Evolutionary conservation across 53 echinoderm and acorn worm species (phyloP).

Genomic region (Holothuria leucospilota): DNA sequence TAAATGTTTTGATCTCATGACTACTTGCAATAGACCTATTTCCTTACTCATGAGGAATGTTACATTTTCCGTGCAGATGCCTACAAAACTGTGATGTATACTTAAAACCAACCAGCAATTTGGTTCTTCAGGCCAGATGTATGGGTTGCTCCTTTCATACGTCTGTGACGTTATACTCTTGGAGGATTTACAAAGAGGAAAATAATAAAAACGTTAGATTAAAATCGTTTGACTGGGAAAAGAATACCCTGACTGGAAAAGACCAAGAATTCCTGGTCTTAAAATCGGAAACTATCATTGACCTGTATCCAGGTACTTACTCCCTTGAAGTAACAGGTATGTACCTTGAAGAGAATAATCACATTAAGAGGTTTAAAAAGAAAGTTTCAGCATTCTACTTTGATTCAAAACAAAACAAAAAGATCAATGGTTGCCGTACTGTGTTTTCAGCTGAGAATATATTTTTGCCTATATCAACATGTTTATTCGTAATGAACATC

Average conservation of each 20-base stretch:
- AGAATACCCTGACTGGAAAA: slow-evolving; percentile 65
- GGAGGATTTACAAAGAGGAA: neutral
- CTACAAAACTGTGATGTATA: slow-evolving; percentile 62
- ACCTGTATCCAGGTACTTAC: slow-evolving; percentile 24
- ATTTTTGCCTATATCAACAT: no score
- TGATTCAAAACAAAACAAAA: no score
- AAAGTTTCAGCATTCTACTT: no score
- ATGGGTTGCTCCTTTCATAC: neutral
- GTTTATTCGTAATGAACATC: no score
- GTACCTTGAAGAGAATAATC: neutral
- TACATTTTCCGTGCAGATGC: slow-evolving; percentile 42
- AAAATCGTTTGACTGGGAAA: slow-evolving; percentile 38
- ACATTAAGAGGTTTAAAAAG: no score
- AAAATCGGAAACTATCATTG: slow-evolving; percentile 43
- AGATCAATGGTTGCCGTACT: no score
- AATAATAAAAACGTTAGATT: neutral
- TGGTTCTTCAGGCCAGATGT: slow-evolving; percentile 46
- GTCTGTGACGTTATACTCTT: neutral
- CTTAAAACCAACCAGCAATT: slow-evolving; percentile 34
- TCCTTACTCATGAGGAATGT: no score
- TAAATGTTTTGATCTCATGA: no score
- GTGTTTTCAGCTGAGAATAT: no score
- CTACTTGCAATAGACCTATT: no score
- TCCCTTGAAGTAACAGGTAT: slow-evolving; percentile 58
- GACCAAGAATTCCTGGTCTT: slow-evolving; percentile 58